phyloP scores from a whole-genome alignment of 2,113 vertebrate species.

The Austrofundulus limnaeus region DNA sequence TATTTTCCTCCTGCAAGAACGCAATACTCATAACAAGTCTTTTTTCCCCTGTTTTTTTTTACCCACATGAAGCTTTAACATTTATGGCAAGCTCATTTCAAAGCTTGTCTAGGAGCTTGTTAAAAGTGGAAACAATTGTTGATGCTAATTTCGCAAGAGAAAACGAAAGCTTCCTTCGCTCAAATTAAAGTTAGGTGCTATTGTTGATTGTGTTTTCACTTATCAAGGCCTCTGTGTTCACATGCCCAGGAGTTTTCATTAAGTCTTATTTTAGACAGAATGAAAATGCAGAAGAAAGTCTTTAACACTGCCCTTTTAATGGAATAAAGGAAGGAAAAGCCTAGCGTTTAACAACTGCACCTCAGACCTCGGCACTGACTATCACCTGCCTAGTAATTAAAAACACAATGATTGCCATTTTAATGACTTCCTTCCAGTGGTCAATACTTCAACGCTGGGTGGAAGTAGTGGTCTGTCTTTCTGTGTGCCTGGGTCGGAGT shows the following conservation, averaged over 20 bases:
- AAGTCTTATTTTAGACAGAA: slow-evolving; percentile 50
- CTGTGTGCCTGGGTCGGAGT: background rate
- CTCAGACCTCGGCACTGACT: slow-evolving; percentile 38
- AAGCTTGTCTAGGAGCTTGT: slow-evolving; percentile 6
- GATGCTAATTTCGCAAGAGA: slow-evolving; percentile 45
- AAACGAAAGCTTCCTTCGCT: slow-evolving; percentile 46
- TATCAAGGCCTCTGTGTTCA: slow-evolving; percentile 37
- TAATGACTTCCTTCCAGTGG: slow-evolving; percentile 66
- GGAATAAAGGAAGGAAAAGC: slow-evolving; percentile 36
- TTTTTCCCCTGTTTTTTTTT: background rate
- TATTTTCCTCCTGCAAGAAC: slow-evolving; percentile 35
- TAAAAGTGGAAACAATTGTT: slow-evolving; percentile 28
- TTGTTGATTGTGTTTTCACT: slow-evolving; percentile 56
- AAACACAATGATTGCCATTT: slow-evolving; percentile 67
- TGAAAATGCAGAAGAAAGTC: slow-evolving; percentile 43
- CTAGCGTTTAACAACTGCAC: slow-evolving; percentile 42
- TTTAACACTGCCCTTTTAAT: slow-evolving; percentile 55
- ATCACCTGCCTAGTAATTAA: slow-evolving; percentile 67
- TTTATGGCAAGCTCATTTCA: slow-evolving; percentile 23
- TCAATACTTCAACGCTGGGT: slow-evolving; percentile 39
- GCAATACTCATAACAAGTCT: slow-evolving; percentile 9
- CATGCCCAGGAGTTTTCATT: slow-evolving; percentile 44
- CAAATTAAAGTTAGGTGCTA: slow-evolving; percentile 46
- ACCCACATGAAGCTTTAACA: slow-evolving; percentile 7
- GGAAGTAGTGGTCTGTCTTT: slow-evolving; percentile 6